Conservation (phyloP, 2,888 invertebrate species). For the Anthrax anthrax region DNA sequence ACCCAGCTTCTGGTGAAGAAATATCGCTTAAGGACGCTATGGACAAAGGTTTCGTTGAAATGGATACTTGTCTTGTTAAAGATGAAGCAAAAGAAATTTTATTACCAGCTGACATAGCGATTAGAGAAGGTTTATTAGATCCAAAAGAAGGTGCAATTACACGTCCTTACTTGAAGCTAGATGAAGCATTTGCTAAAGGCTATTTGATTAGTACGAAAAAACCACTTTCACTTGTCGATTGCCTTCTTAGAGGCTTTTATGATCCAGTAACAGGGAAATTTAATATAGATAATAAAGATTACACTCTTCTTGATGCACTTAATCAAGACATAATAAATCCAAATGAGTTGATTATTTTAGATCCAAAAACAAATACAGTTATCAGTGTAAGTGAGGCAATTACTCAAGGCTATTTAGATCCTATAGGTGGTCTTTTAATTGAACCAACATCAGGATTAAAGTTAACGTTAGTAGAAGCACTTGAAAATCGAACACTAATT, state of each 20-base stretch:
- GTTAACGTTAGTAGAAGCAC: conserved; percentile 67
- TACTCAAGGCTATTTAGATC: conserved; percentile 58
- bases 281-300: conserved; percentile 49
- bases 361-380: conserved; percentile 66
- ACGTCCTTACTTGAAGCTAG: conserved; percentile 54
- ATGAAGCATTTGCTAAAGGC: conserved; percentile 68
- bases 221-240: conserved; percentile 72
- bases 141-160: conserved; percentile 53
- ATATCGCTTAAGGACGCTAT: conserved; percentile 65
- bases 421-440: conserved; percentile 60
- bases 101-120: conserved; percentile 53
- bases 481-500: conserved; percentile 66
- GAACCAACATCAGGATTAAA: conserved; percentile 61
- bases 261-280: conserved; percentile 59
- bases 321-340: conserved; percentile 59
- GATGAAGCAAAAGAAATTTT: conserved; percentile 54
- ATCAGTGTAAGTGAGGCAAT: conserved; percentile 70
- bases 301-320: conserved; percentile 62
- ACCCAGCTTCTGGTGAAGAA: conserved; percentile 60
- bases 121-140: conserved; percentile 54
- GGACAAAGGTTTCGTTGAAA: conserved; percentile 54
- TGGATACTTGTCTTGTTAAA: conserved; percentile 54
- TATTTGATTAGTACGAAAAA: conserved; percentile 63
- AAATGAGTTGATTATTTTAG: conserved; percentile 60
- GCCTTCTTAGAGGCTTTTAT: conserved; percentile 65